Evolutionary conservation across 2,113 vertebrate species (phyloP), one percentile per base, ranked within the genome.

Genomic region (Oryzias celebensis): DNA sequence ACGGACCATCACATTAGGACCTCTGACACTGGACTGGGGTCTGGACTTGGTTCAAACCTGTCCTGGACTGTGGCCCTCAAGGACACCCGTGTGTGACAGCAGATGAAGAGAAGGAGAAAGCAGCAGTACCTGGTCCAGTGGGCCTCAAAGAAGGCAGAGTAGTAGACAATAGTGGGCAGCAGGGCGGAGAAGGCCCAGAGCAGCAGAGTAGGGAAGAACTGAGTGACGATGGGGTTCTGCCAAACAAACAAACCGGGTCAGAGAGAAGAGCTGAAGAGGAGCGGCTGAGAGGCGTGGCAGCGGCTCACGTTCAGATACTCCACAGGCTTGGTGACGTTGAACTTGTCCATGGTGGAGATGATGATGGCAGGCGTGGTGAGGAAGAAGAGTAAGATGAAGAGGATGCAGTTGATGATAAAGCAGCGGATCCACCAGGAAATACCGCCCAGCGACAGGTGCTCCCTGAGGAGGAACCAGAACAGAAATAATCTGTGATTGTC

Each of bases 341-440:
- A 98, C 91, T 99, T 98, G 94, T 99, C 97, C 97, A 99, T 99
- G 54, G 96, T 99, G 76, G 94, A 94, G 91, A 99, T 98, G 89
- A 99, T 99, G 88, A 99, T 99, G 78, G 97, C 97, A 0, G 97
- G 96, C 0, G 97, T 98, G 62, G 97, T 99, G 88, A 99, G 96
- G 89, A 99, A 98, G 92, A 99, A 99, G 68, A 99, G 97, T 43
- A 99, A 91, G 68, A 98, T 85, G 88, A 98, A 99, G 82, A 98
- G 96, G 82, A 97, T 93, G 58, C 93, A 93, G n/a, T 99, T 99
- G 88, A 98, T 98, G 84, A 98, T 90, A 1, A 98, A 93, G 85
- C 96, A 98, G 73, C 97, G 95, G 64, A 98, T 91, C 97, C 97
- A 99, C 97, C 97, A 99, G 83, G 94, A 92, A 78, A 98, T 90